Base-by-base conservation (phyloP, 2,888 invertebrate genomes). In the Achlya flavicornis region DNA sequence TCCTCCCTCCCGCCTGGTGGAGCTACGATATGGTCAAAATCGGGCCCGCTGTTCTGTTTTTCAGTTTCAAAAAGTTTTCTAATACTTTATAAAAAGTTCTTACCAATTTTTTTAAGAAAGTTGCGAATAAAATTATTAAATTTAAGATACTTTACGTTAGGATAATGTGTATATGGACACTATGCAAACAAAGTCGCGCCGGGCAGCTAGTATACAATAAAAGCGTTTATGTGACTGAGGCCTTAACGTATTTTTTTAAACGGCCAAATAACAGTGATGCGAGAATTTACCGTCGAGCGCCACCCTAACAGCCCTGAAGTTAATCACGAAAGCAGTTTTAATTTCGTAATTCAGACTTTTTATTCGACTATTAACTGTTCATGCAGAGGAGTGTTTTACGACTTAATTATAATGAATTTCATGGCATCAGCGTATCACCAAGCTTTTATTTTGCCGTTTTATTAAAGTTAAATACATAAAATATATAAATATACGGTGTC, bases 181-280 rank as follows among this genome's bases (percentile, higher is more conserved):
- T n/a, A n/a, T n/a, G n/a, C n/a, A n/a, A n/a, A n/a, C n/a, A n/a
- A n/a, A n/a, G n/a, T n/a, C n/a, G n/a, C n/a, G n/a, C n/a, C n/a
- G n/a, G n/a, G n/a, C n/a, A n/a, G n/a, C n/a, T n/a, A n/a, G n/a
- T n/a, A 41, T 11, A 26, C 26, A 26, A 26, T 26, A 26, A 26
- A 26, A 26, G 26, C 26, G 26, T 26, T 26, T 26, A 10, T 53
- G 53, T 53, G 53, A 19, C n/a, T n/a, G 53, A 8, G 19, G 66
- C 58, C 63, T 62, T 67, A 67, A 69, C 65, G 41, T 61, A 61
- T 72, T 67, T 69, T 33, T 78, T 78, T 79, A 65, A 70, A 72
- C 68, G 53, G 48, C 10, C 59, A 43, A 61, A 67, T 68, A 67
- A 70, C 53, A 53, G 53, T 67, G 66, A 26, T 35, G 61, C n/a